Conservation (phyloP, 2,113 vertebrate species). For the Cephalopterus ornatus region DNA sequence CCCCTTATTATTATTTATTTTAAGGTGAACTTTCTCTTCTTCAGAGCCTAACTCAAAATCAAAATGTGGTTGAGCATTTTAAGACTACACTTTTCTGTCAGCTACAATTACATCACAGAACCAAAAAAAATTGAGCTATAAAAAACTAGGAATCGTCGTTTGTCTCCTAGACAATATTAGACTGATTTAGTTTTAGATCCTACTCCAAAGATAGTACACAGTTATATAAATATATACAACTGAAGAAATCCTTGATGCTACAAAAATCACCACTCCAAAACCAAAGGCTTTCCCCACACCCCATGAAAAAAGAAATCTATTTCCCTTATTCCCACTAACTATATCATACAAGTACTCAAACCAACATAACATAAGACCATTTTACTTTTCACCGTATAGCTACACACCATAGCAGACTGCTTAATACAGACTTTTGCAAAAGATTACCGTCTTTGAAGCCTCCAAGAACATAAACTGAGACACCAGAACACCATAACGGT, state of each 20-base stretch:
- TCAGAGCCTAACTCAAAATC: not conserved
- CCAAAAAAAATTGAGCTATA: not conserved
- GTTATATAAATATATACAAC: not conserved
- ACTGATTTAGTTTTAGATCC: not conserved
- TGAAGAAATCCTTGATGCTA: not conserved
- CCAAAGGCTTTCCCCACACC: rapidly evolving
- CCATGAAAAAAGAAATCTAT: rapidly evolving
- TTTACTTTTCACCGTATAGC: not conserved
- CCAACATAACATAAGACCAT: not conserved
- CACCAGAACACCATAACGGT: rapidly evolving
- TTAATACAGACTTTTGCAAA: not conserved
- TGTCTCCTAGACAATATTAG: not conserved
- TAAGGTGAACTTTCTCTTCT: not conserved
- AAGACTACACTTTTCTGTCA: not conserved
- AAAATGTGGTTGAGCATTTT: not conserved
- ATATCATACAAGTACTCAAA: not conserved
- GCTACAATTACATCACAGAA: not conserved
- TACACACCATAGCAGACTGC: not conserved
- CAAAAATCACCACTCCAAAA: not conserved
- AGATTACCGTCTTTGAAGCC: not conserved
- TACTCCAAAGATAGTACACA: not conserved
- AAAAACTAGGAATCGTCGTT: not conserved
- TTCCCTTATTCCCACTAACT: not conserved
- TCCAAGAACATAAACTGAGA: not conserved
- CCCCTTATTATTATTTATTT: not conserved